phyloP scores from a whole-genome alignment of 1,140 invertebrate species.

The Drosophila dunni region DNA sequence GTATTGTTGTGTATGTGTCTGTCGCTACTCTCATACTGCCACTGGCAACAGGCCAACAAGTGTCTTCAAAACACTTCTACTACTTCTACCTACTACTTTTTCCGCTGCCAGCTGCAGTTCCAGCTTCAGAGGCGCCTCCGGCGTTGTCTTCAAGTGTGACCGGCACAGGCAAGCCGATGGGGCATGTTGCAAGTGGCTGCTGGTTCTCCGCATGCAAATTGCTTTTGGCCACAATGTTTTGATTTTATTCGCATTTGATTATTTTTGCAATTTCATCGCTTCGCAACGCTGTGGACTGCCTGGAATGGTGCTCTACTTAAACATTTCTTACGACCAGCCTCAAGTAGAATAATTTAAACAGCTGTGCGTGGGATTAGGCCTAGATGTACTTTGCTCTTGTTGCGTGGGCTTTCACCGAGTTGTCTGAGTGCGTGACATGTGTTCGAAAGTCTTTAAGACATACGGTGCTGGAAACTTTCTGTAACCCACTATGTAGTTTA shows the following conservation, averaged over 20 bases:
- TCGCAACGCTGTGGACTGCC: background rate
- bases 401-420: slow-evolving; percentile 56
- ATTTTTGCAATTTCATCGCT: slow-evolving; percentile 55
- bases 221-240: slow-evolving; percentile 75
- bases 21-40: slow-evolving; percentile 2
- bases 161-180: slow-evolving; percentile 14
- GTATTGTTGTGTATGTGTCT: slow-evolving; percentile 25
- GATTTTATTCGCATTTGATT: slow-evolving; percentile 79
- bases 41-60: slow-evolving; percentile 75
- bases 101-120: slow-evolving; percentile 38
- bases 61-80: slow-evolving; percentile 74
- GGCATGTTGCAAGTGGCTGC: slow-evolving; percentile 30
- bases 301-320: slow-evolving; percentile 57
- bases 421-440: slow-evolving; percentile 72
- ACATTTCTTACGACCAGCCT: slow-evolving; percentile 27
- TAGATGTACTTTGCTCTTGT: slow-evolving; percentile 47
- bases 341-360: slow-evolving; percentile 15
- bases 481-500: background rate
- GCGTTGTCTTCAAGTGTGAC: slow-evolving; percentile 65
- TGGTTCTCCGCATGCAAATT: slow-evolving; percentile 70
- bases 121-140: slow-evolving; percentile 53
- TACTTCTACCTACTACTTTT: slow-evolving; percentile 42
- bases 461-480: slow-evolving; percentile 16
- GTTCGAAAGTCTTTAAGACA: slow-evolving; percentile 49
- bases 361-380: slow-evolving; percentile 57